Evolutionary conservation across 2,888 invertebrate species (phyloP).

Genomic region (Parnassius mnemosyne): DNA sequence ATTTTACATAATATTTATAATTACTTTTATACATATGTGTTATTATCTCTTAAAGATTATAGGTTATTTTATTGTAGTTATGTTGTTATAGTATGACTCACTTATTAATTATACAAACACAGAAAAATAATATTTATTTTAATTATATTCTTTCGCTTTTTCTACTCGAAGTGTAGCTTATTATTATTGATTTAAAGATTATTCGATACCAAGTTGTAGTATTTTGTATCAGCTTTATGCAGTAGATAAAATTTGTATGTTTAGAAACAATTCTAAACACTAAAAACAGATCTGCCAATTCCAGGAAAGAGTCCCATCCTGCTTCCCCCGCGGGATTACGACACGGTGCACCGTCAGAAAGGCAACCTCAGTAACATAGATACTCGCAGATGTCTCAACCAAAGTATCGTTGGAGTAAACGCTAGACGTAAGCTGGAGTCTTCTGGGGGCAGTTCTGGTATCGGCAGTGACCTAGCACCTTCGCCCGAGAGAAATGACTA

Average conservation of each 20-base stretch:
- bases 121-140: neutral
- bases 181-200: too few relatives aligned
- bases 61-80: too few relatives aligned
- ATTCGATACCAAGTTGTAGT: too few relatives aligned
- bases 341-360: constrained; percentile 90
- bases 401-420: constrained; percentile 81
- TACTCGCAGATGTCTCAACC: constrained; percentile 83
- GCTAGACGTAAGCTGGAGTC: constrained; percentile 80
- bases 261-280: constrained; percentile 20
- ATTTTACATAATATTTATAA: too few relatives aligned
- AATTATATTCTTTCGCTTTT: neutral
- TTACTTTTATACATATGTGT: too few relatives aligned
- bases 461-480: constrained; percentile 93
- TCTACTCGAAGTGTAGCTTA: too few relatives aligned
- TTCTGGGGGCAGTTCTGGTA: constrained; percentile 92
- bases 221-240: neutral
- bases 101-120: too few relatives aligned
- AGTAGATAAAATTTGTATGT: constrained; percentile 5
- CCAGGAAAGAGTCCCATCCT: constrained; percentile 86
- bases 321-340: constrained; percentile 96
- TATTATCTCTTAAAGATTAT: too few relatives aligned
- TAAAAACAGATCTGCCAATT: constrained; percentile 29
- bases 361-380: constrained; percentile 73
- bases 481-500: constrained; percentile 85
- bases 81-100: too few relatives aligned